Percentiles rank a stretch among this genome's conserved stretches.
Conservation (phyloP, 2,113 vertebrate species). For the Lagenorhynchus albirostris region DNA sequence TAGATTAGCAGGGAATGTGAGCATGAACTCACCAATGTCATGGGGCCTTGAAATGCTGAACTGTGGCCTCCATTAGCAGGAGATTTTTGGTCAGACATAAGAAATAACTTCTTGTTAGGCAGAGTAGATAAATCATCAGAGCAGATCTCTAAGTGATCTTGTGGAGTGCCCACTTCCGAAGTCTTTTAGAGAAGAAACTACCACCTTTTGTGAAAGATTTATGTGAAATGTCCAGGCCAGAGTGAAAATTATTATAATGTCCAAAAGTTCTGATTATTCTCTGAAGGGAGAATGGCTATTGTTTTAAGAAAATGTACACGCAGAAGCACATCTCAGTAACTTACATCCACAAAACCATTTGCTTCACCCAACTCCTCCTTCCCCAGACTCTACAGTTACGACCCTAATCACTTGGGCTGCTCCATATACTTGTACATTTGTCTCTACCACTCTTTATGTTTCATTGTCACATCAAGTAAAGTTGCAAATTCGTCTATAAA, state of each 20-base stretch:
- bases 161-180: not conserved
- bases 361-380: not conserved
- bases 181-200: not conserved
- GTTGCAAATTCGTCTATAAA: not conserved
- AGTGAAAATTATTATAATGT: not conserved
- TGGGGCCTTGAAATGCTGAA: not conserved
- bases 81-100: not conserved
- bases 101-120: not conserved
- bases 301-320: not conserved
- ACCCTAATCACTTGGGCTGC: not conserved
- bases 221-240: not conserved
- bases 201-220: not conserved
- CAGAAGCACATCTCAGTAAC: not conserved
- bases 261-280: not conserved
- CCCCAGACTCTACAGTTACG: not conserved
- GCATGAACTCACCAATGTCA: not conserved
- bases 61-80: not conserved
- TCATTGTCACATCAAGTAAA: not conserved
- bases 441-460: not conserved
- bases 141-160: not conserved
- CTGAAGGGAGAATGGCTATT: not conserved
- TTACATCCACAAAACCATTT: not conserved
- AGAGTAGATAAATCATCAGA: not conserved
- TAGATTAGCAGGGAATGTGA: not conserved
- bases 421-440: not conserved